Conservation (phyloP, 2,113 vertebrate species). For the Boleophthalmus pectinirostris region DNA sequence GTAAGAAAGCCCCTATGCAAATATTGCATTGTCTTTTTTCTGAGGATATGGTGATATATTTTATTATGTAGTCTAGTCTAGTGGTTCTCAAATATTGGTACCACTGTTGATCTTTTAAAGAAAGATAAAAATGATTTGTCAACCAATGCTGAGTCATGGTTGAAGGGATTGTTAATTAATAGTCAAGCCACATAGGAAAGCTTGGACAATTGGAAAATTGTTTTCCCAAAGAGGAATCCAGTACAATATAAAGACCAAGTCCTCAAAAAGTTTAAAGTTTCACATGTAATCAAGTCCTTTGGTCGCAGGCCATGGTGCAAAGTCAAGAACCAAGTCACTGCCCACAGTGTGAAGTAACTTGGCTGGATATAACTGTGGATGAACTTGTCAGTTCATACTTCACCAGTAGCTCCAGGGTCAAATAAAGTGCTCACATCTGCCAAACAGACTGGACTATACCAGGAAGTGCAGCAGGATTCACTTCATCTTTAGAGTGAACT, state of each 20-base stretch:
- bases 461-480: not conserved
- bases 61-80: not conserved
- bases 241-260: not conserved
- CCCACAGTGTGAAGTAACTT: not conserved
- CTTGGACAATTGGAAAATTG: not conserved
- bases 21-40: constrained; percentile 34
- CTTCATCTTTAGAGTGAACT: not conserved
- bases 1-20: constrained; percentile 72
- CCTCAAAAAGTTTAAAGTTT: not conserved
- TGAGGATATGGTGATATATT: not conserved
- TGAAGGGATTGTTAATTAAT: not conserved
- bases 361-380: not conserved
- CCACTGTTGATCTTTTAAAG: not conserved
- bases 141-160: not conserved
- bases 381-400: not conserved
- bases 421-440: not conserved
- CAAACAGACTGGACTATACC: not conserved
- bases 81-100: not conserved
- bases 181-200: not conserved
- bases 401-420: not conserved
- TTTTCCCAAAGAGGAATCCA: not conserved
- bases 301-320: not conserved
- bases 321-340: not conserved
- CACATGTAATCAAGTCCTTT: not conserved
- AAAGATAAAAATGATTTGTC: not conserved